Evolutionary conservation across 2,113 vertebrate species (phyloP).

Genomic region (Antigone vipio): DNA sequence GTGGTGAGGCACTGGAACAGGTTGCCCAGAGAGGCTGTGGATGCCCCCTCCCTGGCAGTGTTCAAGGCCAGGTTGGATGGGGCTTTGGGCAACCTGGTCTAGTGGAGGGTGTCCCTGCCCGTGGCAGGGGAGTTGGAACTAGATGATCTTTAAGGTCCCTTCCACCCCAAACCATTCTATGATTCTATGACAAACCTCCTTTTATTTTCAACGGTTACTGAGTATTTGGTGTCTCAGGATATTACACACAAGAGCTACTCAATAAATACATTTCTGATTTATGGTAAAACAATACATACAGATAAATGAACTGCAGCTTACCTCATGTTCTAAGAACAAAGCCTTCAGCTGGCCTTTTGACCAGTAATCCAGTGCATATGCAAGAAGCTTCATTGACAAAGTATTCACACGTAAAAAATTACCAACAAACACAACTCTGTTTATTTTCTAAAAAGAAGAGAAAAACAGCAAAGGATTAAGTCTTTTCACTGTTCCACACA

Average conservation of each 20-base stretch:
- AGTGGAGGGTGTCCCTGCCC: too few relatives aligned
- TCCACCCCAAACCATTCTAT: too few relatives aligned
- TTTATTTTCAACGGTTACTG: neutral
- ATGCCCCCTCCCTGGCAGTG: too few relatives aligned
- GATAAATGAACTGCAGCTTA: constrained; percentile 31
- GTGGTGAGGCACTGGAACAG: too few relatives aligned
- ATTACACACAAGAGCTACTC: neutral
- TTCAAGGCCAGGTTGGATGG: too few relatives aligned
- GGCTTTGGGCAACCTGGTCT: too few relatives aligned
- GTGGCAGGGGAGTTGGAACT: too few relatives aligned
- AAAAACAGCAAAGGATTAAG: constrained; percentile 7
- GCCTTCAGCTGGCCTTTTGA: constrained; percentile 85
- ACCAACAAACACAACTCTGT: constrained; percentile 90
- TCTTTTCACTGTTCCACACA: neutral
- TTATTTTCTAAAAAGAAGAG: constrained; percentile 79
- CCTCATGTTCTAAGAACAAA: constrained; percentile 85
- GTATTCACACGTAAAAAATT: constrained; percentile 98
- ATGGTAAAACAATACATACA: neutral
- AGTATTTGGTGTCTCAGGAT: neutral
- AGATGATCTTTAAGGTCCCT: too few relatives aligned
- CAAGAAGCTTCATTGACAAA: constrained; percentile 95
- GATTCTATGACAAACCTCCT: neutral
- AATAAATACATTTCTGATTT: neutral
- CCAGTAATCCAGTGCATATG: constrained; percentile 87
- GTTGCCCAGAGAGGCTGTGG: too few relatives aligned